Conservation (phyloP, 2,797 vertebrate genomes). For the Hemitrygon akajei region DNA sequence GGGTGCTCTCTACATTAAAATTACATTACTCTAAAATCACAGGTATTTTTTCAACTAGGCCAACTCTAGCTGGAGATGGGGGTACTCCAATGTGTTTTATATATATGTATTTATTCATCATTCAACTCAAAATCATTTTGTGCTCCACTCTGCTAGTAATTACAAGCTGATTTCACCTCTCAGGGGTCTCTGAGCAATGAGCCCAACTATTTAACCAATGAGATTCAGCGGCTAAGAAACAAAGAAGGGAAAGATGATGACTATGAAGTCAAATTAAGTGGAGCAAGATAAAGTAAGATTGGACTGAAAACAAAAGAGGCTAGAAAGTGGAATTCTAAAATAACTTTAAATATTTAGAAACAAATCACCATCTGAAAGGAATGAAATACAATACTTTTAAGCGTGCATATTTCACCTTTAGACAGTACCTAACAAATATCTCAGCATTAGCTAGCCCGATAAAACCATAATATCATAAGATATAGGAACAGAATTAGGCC, state of each 20-base stretch:
- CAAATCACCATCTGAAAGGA: background rate
- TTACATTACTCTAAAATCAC: background rate
- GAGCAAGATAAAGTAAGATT: background rate
- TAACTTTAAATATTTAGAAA: background rate
- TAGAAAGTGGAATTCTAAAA: background rate
- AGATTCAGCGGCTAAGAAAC: background rate
- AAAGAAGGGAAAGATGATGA: background rate
- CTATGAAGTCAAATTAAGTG: background rate
- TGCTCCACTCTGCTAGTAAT: background rate
- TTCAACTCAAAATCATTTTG: background rate
- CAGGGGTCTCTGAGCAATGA: background rate
- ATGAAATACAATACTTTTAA: background rate
- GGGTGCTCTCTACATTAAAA: background rate
- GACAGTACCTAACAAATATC: background rate
- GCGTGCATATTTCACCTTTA: background rate
- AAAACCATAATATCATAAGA: too few relatives aligned
- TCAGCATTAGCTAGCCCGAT: background rate
- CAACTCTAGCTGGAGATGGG: background rate
- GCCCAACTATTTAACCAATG: background rate
- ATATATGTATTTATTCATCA: background rate
- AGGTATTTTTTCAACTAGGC: background rate
- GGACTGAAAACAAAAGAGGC: background rate
- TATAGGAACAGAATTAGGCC: too few relatives aligned
- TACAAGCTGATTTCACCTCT: background rate
- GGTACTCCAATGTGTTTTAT: background rate